Percentiles rank a stretch among this genome's conserved stretches.
Evolutionary conservation across 2,797 vertebrate species (phyloP).

Genomic region (Eurystomus glaucurus): DNA sequence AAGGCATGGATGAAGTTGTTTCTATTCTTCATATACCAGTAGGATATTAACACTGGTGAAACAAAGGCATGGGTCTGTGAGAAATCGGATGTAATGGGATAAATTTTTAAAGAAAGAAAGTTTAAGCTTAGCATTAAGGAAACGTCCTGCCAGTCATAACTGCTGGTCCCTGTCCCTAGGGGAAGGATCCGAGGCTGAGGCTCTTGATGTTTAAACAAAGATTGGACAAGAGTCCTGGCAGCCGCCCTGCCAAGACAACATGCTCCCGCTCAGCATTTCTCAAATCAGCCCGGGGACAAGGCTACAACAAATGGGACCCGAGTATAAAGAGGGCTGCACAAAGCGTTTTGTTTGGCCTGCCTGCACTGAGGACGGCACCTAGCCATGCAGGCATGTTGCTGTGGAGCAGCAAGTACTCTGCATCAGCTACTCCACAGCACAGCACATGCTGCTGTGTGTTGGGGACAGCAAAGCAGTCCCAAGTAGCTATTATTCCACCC

Average conservation of each 20-base stretch:
- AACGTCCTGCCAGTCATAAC: not conserved
- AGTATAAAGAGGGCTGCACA: not conserved
- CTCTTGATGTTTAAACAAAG: constrained; percentile 56
- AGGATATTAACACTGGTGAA: not conserved
- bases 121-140: not conserved
- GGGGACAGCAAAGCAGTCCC: not conserved
- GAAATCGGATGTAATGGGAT: not conserved
- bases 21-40: not conserved
- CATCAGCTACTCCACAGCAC: not conserved
- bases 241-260: not conserved
- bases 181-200: not conserved
- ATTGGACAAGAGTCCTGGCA: constrained; percentile 16
- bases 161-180: not conserved
- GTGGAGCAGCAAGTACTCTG: not conserved
- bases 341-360: not conserved
- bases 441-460: rapidly evolving
- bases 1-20: not conserved
- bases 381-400: not conserved
- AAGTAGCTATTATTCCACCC: not conserved
- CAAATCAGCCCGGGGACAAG: not conserved
- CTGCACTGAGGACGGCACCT: not conserved
- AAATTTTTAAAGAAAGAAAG: not conserved
- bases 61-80: not conserved
- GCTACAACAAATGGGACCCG: not conserved
- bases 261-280: not conserved